A percentile compares a stretch with the other conserved stretches of the same genome.
Conservation (phyloP, 1,140 invertebrate genomes). For the Tetramorium parvispinum region DNA sequence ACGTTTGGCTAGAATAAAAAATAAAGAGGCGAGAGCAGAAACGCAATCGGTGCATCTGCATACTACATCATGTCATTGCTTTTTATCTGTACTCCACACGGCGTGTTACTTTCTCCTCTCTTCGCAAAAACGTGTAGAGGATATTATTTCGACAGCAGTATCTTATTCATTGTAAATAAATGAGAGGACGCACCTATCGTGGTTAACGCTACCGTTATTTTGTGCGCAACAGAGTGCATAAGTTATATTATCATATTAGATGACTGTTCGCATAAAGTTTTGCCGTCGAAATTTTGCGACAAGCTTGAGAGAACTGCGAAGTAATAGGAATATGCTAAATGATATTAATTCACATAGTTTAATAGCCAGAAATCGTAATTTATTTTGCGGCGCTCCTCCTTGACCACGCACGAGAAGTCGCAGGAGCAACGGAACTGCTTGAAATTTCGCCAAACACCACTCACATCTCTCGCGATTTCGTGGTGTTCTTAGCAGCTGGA, state of each 20-base stretch:
- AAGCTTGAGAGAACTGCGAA: neutral
- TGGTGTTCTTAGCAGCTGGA: slow-evolving; percentile 15
- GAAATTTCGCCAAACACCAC: slow-evolving; percentile 22
- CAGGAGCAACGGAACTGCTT: neutral
- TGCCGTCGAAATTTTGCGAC: neutral
- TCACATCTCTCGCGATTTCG: slow-evolving; percentile 22
- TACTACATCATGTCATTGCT: slow-evolving; percentile 5
- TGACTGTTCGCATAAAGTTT: neutral
- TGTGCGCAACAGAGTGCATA: neutral
- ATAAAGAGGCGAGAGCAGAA: neutral
- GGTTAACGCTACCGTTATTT: neutral
- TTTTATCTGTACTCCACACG: neutral
- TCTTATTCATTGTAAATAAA: neutral
- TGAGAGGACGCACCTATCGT: neutral
- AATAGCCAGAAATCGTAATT: neutral
- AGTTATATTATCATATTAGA: neutral
- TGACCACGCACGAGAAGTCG: neutral
- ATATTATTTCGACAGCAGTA: slow-evolving; percentile 17
- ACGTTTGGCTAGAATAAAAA: slow-evolving; percentile 46
- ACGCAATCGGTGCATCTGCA: neutral
- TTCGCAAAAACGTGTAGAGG: slow-evolving; percentile 8
- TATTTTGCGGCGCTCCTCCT: neutral
- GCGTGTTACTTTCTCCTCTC: slow-evolving; percentile 6
- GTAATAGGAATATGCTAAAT: neutral
- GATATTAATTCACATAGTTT: slow-evolving; percentile 1